Conservation (phyloP, 1,140 invertebrate species). For the Zaprionus gabonicus region DNA sequence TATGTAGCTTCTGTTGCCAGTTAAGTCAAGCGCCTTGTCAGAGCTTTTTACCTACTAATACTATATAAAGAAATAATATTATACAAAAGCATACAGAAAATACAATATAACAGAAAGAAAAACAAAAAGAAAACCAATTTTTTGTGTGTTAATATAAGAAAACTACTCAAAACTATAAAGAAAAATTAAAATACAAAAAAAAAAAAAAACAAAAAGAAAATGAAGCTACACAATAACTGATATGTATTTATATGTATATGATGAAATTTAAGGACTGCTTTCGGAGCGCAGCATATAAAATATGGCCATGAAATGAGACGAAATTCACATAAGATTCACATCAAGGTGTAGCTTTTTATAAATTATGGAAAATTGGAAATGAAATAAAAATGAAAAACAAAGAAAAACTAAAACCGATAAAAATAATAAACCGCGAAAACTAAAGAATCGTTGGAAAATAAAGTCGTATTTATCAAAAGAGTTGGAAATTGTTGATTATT, state of each 20-base stretch:
- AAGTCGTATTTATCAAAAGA: constrained; percentile 66
- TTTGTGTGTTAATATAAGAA: constrained; percentile 43
- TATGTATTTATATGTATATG: constrained; percentile 51
- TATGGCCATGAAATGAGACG: constrained; percentile 44
- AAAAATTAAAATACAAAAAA: constrained; percentile 16
- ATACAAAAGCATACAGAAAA: constrained; percentile 46
- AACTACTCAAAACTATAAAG: constrained; percentile 5
- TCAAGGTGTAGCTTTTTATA: constrained; percentile 72
- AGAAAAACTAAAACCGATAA: constrained; percentile 30
- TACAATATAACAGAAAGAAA: constrained; percentile 15
- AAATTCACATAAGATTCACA: constrained; percentile 30
- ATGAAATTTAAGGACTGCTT: constrained; percentile 49
- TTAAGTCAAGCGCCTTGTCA: constrained; percentile 75
- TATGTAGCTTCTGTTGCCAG: constrained; percentile 76
- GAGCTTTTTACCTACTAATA: constrained; percentile 70
- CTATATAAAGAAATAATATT: constrained; percentile 48
- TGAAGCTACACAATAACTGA: constrained; percentile 42
- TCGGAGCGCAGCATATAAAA: constrained; percentile 59
- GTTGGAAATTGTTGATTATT: neutral
- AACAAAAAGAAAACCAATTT: constrained; percentile 18
- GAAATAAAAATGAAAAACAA: constrained; percentile 15
- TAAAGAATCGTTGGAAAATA: constrained; percentile 62
- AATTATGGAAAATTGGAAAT: constrained; percentile 22
- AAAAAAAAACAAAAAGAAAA: constrained; percentile 26
- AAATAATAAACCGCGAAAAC: constrained; percentile 47